Evolutionary conservation across 2,113 vertebrate genomes (phyloP).

Genomic region (Epinephelus fuscoguttatus): DNA sequence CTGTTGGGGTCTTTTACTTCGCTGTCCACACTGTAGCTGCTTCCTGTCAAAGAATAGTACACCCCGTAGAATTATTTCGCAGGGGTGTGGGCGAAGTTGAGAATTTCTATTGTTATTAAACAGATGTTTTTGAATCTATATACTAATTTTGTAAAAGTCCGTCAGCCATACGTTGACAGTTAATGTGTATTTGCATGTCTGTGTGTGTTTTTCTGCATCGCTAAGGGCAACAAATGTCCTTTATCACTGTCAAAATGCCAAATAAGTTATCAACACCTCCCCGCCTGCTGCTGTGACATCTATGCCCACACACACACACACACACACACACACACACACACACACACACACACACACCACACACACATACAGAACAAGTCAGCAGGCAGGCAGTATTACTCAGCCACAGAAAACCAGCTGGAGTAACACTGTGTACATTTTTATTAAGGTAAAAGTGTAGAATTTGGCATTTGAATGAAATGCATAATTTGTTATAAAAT

Average conservation of each 20-base stretch:
- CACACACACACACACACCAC: slow-evolving; percentile 18
- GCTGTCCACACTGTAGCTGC: slow-evolving; percentile 17
- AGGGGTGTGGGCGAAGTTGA: slow-evolving; percentile 19
- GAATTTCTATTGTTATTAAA: neutral
- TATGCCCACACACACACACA: slow-evolving; percentile 40
- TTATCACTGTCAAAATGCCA: slow-evolving; percentile 77
- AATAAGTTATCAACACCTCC: slow-evolving; percentile 73
- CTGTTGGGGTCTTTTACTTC: slow-evolving; percentile 26
- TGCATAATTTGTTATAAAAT: slow-evolving; percentile 24
- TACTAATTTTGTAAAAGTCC: neutral
- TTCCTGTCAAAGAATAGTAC: slow-evolving; percentile 22
- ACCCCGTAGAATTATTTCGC: slow-evolving; percentile 24
- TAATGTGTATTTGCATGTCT: slow-evolving; percentile 44
- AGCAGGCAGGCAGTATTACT: slow-evolving; percentile 44
- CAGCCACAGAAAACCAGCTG: slow-evolving; percentile 26
- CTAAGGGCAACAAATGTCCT: slow-evolving; percentile 73
- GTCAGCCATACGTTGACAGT: slow-evolving; percentile 23
- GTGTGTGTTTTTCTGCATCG: slow-evolving; percentile 48
- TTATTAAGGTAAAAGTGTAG: slow-evolving; percentile 33
- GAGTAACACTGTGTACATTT: slow-evolving; percentile 38
- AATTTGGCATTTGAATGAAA: slow-evolving; percentile 38
- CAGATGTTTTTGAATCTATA: slow-evolving; percentile 21
- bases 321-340: slow-evolving; percentile 24
- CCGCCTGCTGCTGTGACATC: slow-evolving; percentile 63
- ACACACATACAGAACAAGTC: slow-evolving; percentile 25